Percentiles rank a stretch among this genome's conserved stretches.
These are phyloP conservation scores for Bombus soroeensis DNA, from an alignment of 1,140 invertebrate species.

Conservation along the genomic window DNA sequence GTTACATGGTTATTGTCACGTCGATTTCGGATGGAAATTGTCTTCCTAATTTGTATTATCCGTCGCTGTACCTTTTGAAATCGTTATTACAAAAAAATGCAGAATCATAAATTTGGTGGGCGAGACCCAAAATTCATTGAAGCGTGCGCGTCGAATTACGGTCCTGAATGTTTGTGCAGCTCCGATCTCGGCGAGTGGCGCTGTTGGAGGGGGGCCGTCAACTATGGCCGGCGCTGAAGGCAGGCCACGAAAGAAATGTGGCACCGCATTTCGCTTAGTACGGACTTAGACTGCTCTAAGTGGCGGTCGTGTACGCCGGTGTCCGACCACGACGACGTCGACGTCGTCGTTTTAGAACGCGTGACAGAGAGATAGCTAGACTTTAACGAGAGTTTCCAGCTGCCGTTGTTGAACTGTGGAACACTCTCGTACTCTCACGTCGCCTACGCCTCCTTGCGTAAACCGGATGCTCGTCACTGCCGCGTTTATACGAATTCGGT, in stretches of 20 bases:
- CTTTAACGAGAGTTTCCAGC: constrained; percentile 27
- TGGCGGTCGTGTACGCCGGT: constrained; percentile 71
- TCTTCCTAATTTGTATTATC: background rate
- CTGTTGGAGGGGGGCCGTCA: constrained; percentile 71
- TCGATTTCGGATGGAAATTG: background rate
- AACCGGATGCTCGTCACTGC: constrained; percentile 42
- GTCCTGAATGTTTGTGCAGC: constrained; percentile 71
- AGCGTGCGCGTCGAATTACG: constrained; percentile 41
- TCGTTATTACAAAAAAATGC: background rate
- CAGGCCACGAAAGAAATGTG: constrained; percentile 81
- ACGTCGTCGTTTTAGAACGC: constrained; percentile 46
- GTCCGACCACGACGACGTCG: constrained; percentile 44
- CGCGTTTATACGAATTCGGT: constrained; percentile 46
- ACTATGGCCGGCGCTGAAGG: constrained; percentile 80
- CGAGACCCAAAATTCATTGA: background rate
- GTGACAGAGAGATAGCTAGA: constrained; percentile 31
- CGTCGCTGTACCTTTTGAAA: no score
- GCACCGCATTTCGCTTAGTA: constrained; percentile 79
- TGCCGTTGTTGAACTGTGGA: constrained; percentile 45
- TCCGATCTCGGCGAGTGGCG: constrained; percentile 53
- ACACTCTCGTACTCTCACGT: constrained; percentile 42
- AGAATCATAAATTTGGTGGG: background rate
- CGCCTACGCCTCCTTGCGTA: constrained; percentile 45
- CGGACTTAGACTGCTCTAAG: constrained; percentile 79
- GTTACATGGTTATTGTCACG: no score